A percentile compares a stretch with the other conserved stretches of the same genome.
phyloP scores from a whole-genome alignment of 2,113 vertebrate genomes.

The Takifugu bimaculatus region DNA sequence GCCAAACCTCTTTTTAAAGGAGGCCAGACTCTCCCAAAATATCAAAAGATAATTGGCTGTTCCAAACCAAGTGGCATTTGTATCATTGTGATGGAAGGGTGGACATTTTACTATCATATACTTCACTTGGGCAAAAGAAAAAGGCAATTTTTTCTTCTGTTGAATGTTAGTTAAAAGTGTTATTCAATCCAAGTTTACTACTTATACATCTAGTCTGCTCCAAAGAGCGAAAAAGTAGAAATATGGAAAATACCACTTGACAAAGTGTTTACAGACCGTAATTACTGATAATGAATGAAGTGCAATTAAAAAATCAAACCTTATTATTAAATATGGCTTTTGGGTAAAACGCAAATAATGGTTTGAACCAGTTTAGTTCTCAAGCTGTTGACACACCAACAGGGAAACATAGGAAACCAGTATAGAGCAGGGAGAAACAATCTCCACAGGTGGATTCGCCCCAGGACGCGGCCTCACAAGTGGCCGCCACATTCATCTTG shows the following conservation, averaged over 20 bases:
- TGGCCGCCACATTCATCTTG: not conserved
- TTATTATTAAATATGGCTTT: no score
- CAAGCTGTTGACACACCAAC: not conserved
- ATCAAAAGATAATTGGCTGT: not conserved
- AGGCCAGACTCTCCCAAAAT: conserved; percentile 1
- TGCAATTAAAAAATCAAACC: no score
- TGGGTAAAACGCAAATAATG: no score
- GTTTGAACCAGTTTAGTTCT: not conserved
- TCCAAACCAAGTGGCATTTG: not conserved
- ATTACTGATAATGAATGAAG: no score
- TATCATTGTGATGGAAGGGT: not conserved
- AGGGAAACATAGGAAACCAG: not conserved
- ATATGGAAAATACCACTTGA: no score
- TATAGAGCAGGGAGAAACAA: not conserved
- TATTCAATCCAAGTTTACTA: no score
- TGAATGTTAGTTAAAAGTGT: not conserved
- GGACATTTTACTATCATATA: not conserved
- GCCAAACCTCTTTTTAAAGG: conserved; percentile 26
- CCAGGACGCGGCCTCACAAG: not conserved
- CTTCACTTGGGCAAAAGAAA: not conserved
- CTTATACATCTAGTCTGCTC: no score
- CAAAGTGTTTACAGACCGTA: no score
- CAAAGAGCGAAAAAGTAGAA: no score
- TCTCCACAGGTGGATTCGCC: not conserved
- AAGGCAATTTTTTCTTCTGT: not conserved